Conservation (phyloP, 2,113 vertebrate species). For the Cebus imitator region DNA sequence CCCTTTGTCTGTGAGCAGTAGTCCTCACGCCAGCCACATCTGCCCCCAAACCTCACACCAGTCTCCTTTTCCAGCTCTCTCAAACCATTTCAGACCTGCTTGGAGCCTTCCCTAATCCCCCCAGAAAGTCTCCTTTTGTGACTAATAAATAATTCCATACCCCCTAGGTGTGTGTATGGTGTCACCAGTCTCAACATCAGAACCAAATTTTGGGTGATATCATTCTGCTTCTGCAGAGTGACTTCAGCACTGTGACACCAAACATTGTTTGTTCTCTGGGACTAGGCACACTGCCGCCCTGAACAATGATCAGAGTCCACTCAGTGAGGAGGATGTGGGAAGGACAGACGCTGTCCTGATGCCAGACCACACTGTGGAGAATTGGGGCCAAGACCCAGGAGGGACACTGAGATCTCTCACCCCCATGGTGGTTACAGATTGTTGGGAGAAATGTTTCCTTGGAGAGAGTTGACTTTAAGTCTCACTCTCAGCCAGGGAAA, state of each 20-base stretch:
- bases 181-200: background rate
- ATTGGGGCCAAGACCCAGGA: too few species aligned
- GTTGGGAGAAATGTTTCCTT: background rate
- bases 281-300: background rate
- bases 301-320: background rate
- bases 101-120: background rate
- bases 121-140: background rate
- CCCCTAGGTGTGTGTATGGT: background rate
- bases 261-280: background rate
- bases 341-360: fast-evolving
- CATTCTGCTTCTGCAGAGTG: background rate
- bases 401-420: background rate
- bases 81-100: background rate
- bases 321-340: background rate
- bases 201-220: background rate
- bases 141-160: background rate
- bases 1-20: background rate
- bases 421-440: background rate
- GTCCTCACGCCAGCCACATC: background rate
- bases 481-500: background rate
- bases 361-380: background rate
- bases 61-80: background rate
- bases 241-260: background rate
- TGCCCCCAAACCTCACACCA: background rate
- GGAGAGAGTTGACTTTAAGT: background rate